Conservation (phyloP, 2,797 vertebrate species). For the Labeo calbasu region DNA sequence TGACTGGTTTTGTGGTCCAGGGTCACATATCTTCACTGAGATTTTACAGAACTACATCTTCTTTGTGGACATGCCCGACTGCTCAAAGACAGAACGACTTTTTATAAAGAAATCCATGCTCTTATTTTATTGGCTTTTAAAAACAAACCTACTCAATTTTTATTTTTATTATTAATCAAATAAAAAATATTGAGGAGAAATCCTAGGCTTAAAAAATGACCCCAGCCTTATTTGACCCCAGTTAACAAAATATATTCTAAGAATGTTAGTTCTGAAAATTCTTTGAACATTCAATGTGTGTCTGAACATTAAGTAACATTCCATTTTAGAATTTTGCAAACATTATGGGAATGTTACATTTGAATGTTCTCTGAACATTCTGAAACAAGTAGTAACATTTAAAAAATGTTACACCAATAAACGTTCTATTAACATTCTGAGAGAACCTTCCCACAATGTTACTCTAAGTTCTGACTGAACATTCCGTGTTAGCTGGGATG, state of each 20-base stretch:
- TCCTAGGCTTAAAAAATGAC: background rate
- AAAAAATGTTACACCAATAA: background rate
- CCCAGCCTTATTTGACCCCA: background rate
- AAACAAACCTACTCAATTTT: background rate
- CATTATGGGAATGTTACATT: background rate
- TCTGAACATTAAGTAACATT: background rate
- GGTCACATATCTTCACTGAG: background rate
- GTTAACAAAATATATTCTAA: background rate
- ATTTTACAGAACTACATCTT: constrained; percentile 2
- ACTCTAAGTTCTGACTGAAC: background rate
- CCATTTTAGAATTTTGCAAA: background rate
- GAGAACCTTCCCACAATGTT: background rate
- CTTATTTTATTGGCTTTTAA: background rate
- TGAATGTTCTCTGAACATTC: background rate
- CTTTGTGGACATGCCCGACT: background rate
- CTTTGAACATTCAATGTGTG: no score
- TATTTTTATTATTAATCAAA: background rate
- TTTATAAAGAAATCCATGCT: background rate
- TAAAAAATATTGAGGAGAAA: background rate
- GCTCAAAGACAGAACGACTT: background rate
- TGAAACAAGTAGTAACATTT: background rate
- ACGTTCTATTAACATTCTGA: background rate
- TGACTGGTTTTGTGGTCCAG: no score
- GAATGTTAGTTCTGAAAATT: background rate
- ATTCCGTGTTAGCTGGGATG: background rate